Conservation (phyloP, 2,113 vertebrate genomes). For the Hippocampus barbouri region DNA sequence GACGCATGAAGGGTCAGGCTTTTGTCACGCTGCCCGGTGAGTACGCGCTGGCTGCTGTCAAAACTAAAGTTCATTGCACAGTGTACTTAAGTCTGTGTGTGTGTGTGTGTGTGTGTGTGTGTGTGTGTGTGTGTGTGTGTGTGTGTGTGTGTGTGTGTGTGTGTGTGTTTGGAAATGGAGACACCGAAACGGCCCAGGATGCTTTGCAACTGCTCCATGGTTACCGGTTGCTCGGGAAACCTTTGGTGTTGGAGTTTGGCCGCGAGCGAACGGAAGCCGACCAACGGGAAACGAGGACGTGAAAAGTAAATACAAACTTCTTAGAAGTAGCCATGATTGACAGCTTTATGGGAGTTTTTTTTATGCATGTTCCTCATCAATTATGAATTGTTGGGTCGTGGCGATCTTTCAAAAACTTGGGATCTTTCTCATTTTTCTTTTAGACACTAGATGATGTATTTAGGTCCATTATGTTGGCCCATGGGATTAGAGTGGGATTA, state of each 20-base stretch:
- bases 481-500: neutral
- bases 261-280: constrained; percentile 65
- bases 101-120: too few relatives aligned
- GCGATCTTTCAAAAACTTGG: too few relatives aligned
- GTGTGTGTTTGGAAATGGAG: constrained; percentile 58
- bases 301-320: neutral
- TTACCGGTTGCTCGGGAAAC: constrained; percentile 82
- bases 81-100: neutral
- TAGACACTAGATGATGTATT: constrained; percentile 24
- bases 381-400: neutral
- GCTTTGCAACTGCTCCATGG: constrained; percentile 82
- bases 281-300: constrained; percentile 21
- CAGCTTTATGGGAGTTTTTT: neutral
- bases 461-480: neutral
- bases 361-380: neutral
- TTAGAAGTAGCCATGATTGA: neutral
- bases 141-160: neutral
- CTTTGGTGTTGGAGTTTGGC: constrained; percentile 87
- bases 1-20: constrained; percentile 88
- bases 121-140: too few relatives aligned
- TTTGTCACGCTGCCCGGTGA: constrained; percentile 89
- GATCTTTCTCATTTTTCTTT: neutral
- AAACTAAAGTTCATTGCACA: too few relatives aligned
- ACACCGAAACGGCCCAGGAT: constrained; percentile 65
- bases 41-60: neutral